phyloP scores from a whole-genome alignment of 2,797 vertebrate species.

The Eurystomus glaucurus region DNA sequence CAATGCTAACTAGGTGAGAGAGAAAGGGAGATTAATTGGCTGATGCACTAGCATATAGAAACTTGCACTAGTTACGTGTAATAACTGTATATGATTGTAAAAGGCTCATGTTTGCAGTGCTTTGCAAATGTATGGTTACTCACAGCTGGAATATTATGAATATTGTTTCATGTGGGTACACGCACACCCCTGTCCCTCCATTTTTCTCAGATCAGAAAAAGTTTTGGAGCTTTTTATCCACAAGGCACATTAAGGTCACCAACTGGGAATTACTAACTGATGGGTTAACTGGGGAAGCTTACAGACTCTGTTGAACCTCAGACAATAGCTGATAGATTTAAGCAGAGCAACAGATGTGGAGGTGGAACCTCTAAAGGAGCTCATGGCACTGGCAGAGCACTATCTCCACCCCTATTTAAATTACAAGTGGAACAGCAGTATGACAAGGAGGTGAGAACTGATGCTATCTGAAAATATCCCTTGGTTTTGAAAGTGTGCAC shows the following conservation, averaged over 20 bases:
- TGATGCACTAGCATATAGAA: constrained; percentile 63
- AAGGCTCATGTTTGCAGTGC: not conserved
- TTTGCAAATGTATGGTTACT: constrained; percentile 6
- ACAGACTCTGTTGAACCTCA: constrained; percentile 70
- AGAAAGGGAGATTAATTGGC: constrained; percentile 70
- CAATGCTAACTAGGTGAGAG: constrained; percentile 75
- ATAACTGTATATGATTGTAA: not conserved
- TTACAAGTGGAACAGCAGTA: constrained; percentile 45
- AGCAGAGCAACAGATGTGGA: constrained; percentile 74
- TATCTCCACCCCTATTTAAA: constrained; percentile 60
- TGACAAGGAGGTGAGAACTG: constrained; percentile 47
- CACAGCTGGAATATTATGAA: constrained; percentile 18
- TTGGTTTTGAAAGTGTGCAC: not conserved
- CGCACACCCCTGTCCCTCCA: accelerated
- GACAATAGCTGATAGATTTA: constrained; percentile 74
- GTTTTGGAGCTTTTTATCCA: constrained; percentile 45
- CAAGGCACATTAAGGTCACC: constrained; percentile 42
- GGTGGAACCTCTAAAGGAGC: constrained; percentile 60
- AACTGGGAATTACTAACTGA: constrained; percentile 70
- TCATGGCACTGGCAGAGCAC: constrained; percentile 11
- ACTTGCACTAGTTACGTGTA: not conserved
- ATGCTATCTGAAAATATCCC: constrained; percentile 39
- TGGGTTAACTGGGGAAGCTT: constrained; percentile 77
- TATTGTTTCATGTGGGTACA: not conserved
- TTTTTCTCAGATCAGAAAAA: constrained; percentile 29